Evolutionary conservation across 2,797 vertebrate genomes (phyloP).

Genomic region (Dermochelys coriacea): DNA sequence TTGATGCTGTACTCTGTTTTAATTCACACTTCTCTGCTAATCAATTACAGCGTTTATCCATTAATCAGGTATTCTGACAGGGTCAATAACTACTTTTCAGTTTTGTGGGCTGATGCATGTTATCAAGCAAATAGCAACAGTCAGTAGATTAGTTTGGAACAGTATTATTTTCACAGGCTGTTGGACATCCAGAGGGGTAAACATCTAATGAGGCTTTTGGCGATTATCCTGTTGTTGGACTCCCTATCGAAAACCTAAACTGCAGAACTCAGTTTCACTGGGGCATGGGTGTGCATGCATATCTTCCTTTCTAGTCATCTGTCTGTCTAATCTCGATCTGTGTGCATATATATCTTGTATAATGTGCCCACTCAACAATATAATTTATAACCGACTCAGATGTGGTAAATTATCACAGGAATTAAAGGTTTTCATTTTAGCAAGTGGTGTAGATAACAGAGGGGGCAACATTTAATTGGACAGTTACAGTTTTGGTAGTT

Average conservation of each 20-base stretch:
- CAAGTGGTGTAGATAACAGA: constrained; percentile 70
- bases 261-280: constrained; percentile 54
- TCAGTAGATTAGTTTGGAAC: constrained; percentile 75
- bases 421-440: constrained; percentile 68
- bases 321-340: neutral
- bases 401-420: constrained; percentile 48
- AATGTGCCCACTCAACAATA: constrained; percentile 3
- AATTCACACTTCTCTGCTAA: constrained; percentile 95
- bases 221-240: constrained; percentile 36
- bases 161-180: constrained; percentile 72
- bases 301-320: constrained; percentile 6
- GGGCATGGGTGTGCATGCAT: constrained; percentile 26
- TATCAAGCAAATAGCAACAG: constrained; percentile 84
- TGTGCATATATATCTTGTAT: constrained; percentile 4
- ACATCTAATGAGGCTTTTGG: constrained; percentile 68
- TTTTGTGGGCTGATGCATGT: constrained; percentile 84
- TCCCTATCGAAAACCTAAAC: constrained; percentile 69
- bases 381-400: constrained; percentile 20
- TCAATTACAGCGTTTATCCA: constrained; percentile 98
- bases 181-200: constrained; percentile 68
- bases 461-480: constrained; percentile 72
- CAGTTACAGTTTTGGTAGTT: constrained; percentile 77
- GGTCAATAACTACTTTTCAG: constrained; percentile 91
- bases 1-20: constrained; percentile 93
- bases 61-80: constrained; percentile 95